Conservation (phyloP, 2,797 vertebrate genomes). For the Harpagifer antarcticus region DNA sequence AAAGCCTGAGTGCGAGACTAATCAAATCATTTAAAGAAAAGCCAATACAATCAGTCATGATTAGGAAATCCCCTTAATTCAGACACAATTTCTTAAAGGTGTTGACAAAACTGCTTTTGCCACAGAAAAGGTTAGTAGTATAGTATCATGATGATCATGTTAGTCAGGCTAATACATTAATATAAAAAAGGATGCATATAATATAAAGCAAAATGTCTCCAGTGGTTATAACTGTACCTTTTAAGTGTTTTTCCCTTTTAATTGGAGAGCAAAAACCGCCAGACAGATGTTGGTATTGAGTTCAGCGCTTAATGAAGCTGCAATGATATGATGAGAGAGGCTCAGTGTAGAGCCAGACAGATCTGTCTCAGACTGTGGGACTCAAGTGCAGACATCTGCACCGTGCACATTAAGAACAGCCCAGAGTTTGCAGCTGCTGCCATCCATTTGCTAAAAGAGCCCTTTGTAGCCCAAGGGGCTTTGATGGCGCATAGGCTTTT, state of each 20-base stretch:
- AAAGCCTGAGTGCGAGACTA: background rate
- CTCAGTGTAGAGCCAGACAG: constrained; percentile 65
- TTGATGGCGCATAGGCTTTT: constrained; percentile 82
- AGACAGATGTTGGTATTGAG: constrained; percentile 62
- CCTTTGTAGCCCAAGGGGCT: constrained; percentile 77
- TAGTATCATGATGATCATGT: background rate
- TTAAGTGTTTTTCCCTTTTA: constrained; percentile 28
- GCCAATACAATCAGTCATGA: background rate
- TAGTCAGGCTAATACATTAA: constrained; percentile 10
- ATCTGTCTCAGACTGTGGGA: constrained; percentile 75
- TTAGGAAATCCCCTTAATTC: background rate
- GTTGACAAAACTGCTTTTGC: background rate
- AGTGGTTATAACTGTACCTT: constrained; percentile 23
- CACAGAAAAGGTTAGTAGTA: background rate
- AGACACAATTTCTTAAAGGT: constrained; percentile 8
- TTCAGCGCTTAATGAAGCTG: constrained; percentile 63
- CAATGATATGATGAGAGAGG: constrained; percentile 60
- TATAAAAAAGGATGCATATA: constrained; percentile 2
- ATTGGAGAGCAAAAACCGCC: constrained; percentile 52
- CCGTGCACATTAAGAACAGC: constrained; percentile 72
- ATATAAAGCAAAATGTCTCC: constrained; percentile 1
- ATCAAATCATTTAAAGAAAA: background rate
- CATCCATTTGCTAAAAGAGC: constrained; percentile 79
- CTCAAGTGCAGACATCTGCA: constrained; percentile 80
- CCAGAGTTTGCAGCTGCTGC: constrained; percentile 81